These are phyloP conservation scores for Theonella swinhoei DNA, from an alignment of 37 sponge, comb jelly and placozoan species.

Conservation along the genomic window DNA sequence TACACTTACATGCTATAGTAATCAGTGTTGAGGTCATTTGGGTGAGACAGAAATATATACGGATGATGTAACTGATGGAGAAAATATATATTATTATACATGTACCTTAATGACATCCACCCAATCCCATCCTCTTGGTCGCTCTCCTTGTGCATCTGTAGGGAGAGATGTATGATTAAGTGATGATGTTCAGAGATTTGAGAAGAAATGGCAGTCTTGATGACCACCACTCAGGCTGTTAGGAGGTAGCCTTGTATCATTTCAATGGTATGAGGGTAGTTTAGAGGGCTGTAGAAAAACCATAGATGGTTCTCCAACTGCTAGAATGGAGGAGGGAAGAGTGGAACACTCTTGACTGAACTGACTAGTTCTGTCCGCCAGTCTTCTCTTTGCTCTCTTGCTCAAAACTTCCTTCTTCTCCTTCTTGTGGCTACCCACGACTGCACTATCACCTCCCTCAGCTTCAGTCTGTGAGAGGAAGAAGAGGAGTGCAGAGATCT, in stretches of 20 bases:
- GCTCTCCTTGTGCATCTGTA: slow-evolving; percentile 78
- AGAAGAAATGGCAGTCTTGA: not conserved
- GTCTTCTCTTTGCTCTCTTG: slow-evolving; percentile 80
- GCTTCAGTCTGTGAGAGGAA: not conserved
- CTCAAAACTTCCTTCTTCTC: slow-evolving; percentile 73
- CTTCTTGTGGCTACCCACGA: slow-evolving; percentile 11
- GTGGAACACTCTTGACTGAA: not conserved
- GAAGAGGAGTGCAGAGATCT: not conserved
- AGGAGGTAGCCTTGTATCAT: too few relatives aligned
- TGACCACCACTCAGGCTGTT: not conserved
- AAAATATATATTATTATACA: too few relatives aligned
- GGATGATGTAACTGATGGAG: too few relatives aligned
- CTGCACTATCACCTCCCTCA: not conserved
- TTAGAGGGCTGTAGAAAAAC: too few relatives aligned
- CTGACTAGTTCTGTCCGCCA: slow-evolving; percentile 75
- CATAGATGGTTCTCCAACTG: not conserved
- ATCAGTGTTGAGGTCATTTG: too few relatives aligned
- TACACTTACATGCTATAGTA: not conserved
- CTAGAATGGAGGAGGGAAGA: not conserved
- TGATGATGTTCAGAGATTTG: not conserved
- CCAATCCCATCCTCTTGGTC: slow-evolving; percentile 91
- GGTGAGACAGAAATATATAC: too few relatives aligned
- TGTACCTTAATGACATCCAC: slow-evolving; percentile 83
- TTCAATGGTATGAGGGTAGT: too few relatives aligned
- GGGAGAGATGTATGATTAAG: not conserved